Evolutionary conservation across 2,888 invertebrate genomes (phyloP).

Genomic region (Hyposoter didymator): DNA sequence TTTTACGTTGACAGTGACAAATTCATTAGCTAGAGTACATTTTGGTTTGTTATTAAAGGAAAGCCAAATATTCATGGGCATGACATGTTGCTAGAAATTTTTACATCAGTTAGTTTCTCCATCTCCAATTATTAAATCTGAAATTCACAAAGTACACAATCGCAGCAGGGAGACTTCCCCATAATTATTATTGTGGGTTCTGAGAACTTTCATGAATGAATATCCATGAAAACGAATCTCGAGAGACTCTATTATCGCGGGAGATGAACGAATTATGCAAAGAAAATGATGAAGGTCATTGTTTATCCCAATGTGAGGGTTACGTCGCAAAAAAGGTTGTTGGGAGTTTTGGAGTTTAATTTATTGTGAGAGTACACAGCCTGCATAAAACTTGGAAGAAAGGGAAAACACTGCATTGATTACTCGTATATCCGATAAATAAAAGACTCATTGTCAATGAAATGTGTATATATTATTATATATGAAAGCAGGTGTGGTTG

Average conservation of each 20-base stretch:
- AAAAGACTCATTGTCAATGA: background rate
- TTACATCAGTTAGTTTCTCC: background rate
- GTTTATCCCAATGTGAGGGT: background rate
- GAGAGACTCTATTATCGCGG: too few species aligned
- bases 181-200: too few species aligned
- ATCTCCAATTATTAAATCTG: background rate
- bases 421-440: slow-evolving; percentile 2
- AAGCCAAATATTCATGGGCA: background rate
- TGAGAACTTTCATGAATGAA: too few species aligned
- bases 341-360: background rate
- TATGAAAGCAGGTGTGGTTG: slow-evolving; percentile 4
- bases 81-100: background rate
- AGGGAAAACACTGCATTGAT: slow-evolving; percentile 9
- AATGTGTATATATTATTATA: background rate
- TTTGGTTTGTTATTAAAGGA: background rate
- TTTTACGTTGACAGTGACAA: background rate
- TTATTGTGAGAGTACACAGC: background rate
- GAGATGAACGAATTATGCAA: background rate
- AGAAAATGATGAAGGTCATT: background rate
- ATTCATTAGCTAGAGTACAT: background rate
- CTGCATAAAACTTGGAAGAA: background rate
- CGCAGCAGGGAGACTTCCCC: background rate
- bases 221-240: too few species aligned
- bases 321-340: background rate
- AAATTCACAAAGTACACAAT: background rate